phyloP scores from a whole-genome alignment of 2,113 vertebrate genomes.

The Cryptomyrus ogoouensis region DNA sequence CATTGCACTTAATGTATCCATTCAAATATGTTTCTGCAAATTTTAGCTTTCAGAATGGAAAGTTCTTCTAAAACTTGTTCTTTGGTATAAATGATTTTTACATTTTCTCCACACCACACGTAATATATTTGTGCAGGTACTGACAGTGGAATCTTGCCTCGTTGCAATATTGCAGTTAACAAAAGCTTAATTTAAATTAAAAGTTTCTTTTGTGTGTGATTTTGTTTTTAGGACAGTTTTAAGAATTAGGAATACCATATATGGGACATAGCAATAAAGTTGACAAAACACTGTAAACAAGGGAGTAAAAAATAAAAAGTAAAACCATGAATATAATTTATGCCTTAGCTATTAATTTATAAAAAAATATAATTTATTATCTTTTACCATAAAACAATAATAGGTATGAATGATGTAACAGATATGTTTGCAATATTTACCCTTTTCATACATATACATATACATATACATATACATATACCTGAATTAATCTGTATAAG shows the following conservation, averaged over 20 bases:
- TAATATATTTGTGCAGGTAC: not conserved
- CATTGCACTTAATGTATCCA: not conserved
- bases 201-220: not conserved
- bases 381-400: not conserved
- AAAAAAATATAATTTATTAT: not conserved
- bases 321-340: not conserved
- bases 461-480: not conserved
- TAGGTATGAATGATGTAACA: not conserved
- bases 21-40: not conserved
- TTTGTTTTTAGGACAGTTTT: not conserved
- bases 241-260: not conserved
- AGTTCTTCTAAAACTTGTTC: not conserved
- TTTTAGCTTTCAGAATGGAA: not conserved
- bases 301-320: too few species aligned
- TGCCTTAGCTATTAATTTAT: not conserved
- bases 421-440: not conserved
- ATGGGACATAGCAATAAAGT: not conserved
- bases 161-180: not conserved
- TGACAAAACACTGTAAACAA: not conserved
- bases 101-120: not conserved
- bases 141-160: not conserved
- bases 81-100: not conserved
- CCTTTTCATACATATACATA: not conserved
- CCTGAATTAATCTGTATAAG: not conserved
- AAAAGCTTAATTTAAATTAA: not conserved